phyloP scores from a whole-genome alignment of 1,140 invertebrate genomes.

The Halotydeus destructor region DNA sequence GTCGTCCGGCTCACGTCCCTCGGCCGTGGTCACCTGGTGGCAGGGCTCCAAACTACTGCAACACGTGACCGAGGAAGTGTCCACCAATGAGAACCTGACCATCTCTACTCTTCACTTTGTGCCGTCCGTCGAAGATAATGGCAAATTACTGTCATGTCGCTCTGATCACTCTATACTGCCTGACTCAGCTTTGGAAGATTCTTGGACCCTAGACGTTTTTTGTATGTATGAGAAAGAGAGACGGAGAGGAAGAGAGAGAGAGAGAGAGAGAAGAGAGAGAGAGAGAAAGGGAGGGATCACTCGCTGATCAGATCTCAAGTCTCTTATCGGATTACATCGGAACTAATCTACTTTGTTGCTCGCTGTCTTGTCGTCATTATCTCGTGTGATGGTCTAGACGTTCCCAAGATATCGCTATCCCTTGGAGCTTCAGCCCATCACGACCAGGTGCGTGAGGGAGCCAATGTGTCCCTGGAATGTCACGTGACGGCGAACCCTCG shows the following conservation, averaged over 20 bases:
- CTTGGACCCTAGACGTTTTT: conserved; percentile 62
- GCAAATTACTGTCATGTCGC: conserved; percentile 53
- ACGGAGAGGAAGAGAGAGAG: no score
- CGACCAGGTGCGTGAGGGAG: conserved; percentile 46
- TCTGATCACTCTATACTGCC: conserved; percentile 46
- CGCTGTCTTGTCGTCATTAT: background rate
- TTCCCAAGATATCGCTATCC: conserved; percentile 52
- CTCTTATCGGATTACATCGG: no score
- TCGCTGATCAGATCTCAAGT: no score
- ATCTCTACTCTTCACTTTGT: conserved; percentile 21
- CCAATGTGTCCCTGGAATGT: conserved; percentile 72
- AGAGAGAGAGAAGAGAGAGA: no score
- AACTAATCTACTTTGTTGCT: no score
- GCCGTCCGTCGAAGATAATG: conserved; percentile 51
- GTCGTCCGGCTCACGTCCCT: conserved; percentile 60
- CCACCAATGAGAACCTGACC: conserved; percentile 17
- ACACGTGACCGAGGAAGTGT: conserved; percentile 11
- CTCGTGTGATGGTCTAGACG: conserved; percentile 34
- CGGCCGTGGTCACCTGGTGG: conserved; percentile 62
- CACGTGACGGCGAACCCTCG: conserved; percentile 66
- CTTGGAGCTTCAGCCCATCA: conserved; percentile 62
- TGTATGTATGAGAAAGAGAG: conserved; percentile 36
- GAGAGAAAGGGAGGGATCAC: no score
- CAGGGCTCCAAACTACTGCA: conserved; percentile 6
- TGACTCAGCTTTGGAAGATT: conserved; percentile 45